Evolutionary conservation across 2,888 invertebrate genomes (phyloP).

Genomic region (Apomyelois bistriatella): DNA sequence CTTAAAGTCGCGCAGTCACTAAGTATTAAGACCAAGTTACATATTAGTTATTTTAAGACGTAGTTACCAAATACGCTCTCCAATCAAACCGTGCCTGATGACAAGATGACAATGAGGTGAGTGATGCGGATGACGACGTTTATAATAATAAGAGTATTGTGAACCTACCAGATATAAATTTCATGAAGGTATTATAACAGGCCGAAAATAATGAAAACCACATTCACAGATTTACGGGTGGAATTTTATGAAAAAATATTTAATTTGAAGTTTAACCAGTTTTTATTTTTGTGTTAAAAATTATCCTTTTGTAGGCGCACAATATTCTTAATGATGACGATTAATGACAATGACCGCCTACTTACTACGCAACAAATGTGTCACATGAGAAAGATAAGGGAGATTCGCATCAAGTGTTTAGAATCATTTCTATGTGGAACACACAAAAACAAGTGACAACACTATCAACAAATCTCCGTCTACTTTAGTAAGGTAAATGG

Average conservation of each 20-base stretch:
- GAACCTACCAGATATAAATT: neutral
- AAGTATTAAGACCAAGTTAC: neutral
- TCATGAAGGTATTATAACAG: no score
- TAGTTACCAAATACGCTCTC: conserved; percentile 57
- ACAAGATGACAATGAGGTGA: conserved; percentile 64
- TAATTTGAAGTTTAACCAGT: no score
- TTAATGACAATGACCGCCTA: conserved; percentile 38
- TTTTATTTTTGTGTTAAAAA: no score
- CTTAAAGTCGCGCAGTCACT: neutral
- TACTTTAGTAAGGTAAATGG: conserved; percentile 63
- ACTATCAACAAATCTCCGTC: conserved; percentile 19
- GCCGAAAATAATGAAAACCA: no score
- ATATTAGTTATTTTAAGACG: conserved; percentile 5
- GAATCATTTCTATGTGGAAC: conserved; percentile 9
- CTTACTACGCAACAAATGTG: conserved; percentile 59
- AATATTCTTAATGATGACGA: conserved; percentile 32
- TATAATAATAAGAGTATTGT: neutral
- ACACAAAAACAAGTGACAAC: conserved; percentile 15
- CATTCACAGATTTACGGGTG: no score
- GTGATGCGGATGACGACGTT: conserved; percentile 73
- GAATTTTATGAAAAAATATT: no score
- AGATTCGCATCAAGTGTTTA: conserved; percentile 11
- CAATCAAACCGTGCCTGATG: conserved; percentile 74
- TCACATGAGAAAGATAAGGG: conserved; percentile 43
- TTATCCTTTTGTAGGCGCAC: neutral